A percentile compares a stretch with the other conserved stretches of the same genome.
phyloP scores from a whole-genome alignment of 2,113 vertebrate species.

The Paramisgurnus dabryanus region DNA sequence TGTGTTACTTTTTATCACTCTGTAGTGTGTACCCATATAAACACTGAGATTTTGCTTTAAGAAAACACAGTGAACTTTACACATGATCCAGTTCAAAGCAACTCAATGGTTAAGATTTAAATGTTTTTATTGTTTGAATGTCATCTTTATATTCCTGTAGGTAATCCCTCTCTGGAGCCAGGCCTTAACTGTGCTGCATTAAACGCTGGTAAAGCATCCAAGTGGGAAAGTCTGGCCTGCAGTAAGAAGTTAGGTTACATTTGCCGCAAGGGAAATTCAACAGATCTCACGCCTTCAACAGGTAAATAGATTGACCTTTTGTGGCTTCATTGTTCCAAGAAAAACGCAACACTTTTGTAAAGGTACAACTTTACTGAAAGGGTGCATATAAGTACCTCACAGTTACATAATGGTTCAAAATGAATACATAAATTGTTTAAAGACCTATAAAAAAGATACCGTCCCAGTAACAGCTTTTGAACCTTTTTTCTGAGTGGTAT shows the following conservation, averaged over 20 bases:
- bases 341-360: no score
- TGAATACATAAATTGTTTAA: no score
- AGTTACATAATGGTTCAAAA: not conserved
- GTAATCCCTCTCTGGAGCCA: slow-evolving; percentile 85
- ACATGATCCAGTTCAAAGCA: not conserved
- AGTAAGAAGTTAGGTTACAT: slow-evolving; percentile 89
- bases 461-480: no score
- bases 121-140: no score
- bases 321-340: no score
- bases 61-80: not conserved
- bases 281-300: slow-evolving; percentile 53
- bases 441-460: no score
- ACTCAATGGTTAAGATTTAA: not conserved
- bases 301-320: slow-evolving; percentile 32
- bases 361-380: no score
- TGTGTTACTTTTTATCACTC: no score
- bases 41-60: no score
- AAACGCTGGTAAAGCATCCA: slow-evolving; percentile 86
- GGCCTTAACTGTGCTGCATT: slow-evolving; percentile 85
- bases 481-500: no score
- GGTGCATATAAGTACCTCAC: slow-evolving; percentile 23
- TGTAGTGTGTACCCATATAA: no score
- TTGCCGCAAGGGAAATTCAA: slow-evolving; percentile 87
- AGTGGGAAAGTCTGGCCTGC: slow-evolving; percentile 88
- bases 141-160: slow-evolving; percentile 62